phyloP scores from a whole-genome alignment of 2,113 vertebrate species.

The Peromyscus leucopus region DNA sequence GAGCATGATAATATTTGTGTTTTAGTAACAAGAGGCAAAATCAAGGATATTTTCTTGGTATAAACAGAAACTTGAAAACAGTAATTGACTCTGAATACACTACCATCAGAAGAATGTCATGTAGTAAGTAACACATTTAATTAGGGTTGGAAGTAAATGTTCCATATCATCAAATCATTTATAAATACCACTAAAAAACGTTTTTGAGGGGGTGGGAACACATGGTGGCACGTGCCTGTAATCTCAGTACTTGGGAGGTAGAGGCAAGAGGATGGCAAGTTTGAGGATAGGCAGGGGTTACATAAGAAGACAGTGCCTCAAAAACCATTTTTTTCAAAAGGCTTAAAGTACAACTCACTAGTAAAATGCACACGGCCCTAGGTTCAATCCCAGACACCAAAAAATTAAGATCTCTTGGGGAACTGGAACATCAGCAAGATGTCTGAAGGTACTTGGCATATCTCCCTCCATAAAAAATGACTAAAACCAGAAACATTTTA shows the following conservation, averaged over 20 bases:
- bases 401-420: not conserved
- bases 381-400: not conserved
- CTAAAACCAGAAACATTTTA: not conserved
- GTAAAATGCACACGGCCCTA: not conserved
- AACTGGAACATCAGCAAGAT: not conserved
- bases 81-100: not conserved
- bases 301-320: not conserved
- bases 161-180: slow-evolving; percentile 35
- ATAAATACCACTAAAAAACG: not conserved
- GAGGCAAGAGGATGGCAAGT: not conserved
- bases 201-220: not conserved
- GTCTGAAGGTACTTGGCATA: not conserved
- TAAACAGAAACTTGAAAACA: slow-evolving; percentile 7
- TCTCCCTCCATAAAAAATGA: not conserved
- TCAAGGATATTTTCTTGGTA: slow-evolving; percentile 27
- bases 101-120: not conserved
- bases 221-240: not conserved
- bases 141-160: not conserved
- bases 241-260: not conserved
- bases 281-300: not conserved
- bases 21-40: slow-evolving; percentile 29
- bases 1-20: not conserved
- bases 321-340: not conserved
- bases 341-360: not conserved
- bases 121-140: not conserved